Base-by-base conservation (phyloP, 92 coral and sea anemone species). In the Palythoa caribaeorum region DNA sequence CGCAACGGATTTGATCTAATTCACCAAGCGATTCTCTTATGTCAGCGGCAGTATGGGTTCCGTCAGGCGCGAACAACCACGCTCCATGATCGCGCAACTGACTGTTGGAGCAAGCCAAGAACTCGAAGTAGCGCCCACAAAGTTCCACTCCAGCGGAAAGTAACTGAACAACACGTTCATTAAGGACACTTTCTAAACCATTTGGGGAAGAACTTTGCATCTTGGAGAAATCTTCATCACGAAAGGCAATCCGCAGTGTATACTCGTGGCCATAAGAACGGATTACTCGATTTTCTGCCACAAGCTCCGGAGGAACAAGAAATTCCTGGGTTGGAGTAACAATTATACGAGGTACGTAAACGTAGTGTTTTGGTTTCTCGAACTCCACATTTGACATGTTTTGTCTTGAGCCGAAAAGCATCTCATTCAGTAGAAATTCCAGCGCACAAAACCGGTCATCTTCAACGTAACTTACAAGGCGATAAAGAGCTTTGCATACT, bases 11-110 rank as follows among this genome's bases (percentile, higher is more conserved):
- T n/a, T 78, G 62, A 47, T 93, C 92, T 76, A 96, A 85, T 63
- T 95, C 92, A 12, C 99, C 99, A 71, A 96, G 92, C 21, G 95
- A 94, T 40, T 81, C 87, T 77, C 99, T 85, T 74, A 96, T 96
- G 38, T 90, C 87, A 68, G 86, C 92, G 62, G 98, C 94, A 11
- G 83, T 84, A 47, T 83, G 75, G 51, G 87, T 55, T 16, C 94
- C 92, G 73, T 91, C 94, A 21, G 76, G 89, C 19, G 94, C 96
- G 54, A 89, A 95, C 37, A 96, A 85, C 99, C 99, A 96, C 5
- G 98, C 98, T 20, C 99, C 98, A 83, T 96, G 99, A 17, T 95
- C 95, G 20, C 99, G 91, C 79, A 96, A 62, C 84, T 96, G 99
- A 52, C 99, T 96, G 78, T 96, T 96, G 16, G 99, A 96, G 66